Evolutionary conservation across 2,113 vertebrate genomes (phyloP), one percentile per base, ranked within the genome.

Genomic region (Amblyopsis rosae): DNA sequence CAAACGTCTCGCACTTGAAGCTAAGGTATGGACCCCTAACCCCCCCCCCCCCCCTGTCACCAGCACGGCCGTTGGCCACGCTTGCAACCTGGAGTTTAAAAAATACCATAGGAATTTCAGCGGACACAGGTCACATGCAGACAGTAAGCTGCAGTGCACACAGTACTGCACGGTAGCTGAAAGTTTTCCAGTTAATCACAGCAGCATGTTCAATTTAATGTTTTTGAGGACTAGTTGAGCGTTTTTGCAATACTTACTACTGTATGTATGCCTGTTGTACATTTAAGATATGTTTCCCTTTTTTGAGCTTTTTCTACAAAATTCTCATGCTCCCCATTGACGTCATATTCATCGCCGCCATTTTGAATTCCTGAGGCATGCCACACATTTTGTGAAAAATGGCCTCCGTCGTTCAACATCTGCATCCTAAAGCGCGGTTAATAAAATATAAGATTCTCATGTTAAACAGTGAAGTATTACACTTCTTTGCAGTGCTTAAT

Each of bases 401-500:
- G 48, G 70, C 75, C 67, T 47, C 11, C 74, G 51, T 80, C 61
- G 49, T 65, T 75, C 63, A 13, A 71, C 71, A 64, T 76, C 74
- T 82, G 78, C 83, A 6, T 82, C 73, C 73, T 70, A 53, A 15
- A 72, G 72, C 80, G 81, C 67, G 65, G 79, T 71, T 83, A 85
- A 83, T 88, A 87, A 86, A 88, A 85, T 73, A 75, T 61, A 82
- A 80, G 76, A 88, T 83, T 80, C 73, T 84, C 77, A 74, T 75
- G 76, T 83, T 89, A 84, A 83, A 90, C 84, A 76, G 56, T 68
- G 74, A 89, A 87, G 82, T 83, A 85, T 86, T 78, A 61, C 80
- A 88, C 77, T 90, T 91, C 84, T 89, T 85, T 82, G 59, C 81
- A 69, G 76, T 77, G 78, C 86, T 93, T 85, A 92, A 92, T 92